These are phyloP conservation scores for Perognathus longimembris DNA, from an alignment of 2,113 vertebrate species.

Conservation along the genomic window DNA sequence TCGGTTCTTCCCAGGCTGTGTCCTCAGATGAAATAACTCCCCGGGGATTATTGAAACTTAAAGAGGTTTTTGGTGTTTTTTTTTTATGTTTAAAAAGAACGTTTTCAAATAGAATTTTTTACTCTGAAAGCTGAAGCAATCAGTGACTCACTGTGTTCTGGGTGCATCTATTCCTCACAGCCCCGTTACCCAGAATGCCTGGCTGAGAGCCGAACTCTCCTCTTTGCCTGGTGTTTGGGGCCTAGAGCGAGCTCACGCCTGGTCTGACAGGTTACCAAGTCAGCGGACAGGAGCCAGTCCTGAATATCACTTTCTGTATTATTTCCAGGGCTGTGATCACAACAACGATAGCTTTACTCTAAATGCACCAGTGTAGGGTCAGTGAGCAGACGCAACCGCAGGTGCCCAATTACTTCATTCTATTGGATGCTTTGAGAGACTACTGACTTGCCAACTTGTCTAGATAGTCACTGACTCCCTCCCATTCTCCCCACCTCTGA, in stretches of 20 bases:
- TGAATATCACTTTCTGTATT: neutral
- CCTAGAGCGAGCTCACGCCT: accelerated
- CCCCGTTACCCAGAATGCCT: neutral
- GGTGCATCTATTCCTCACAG: conserved; percentile 59
- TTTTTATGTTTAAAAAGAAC: conserved; percentile 76
- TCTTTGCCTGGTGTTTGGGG: neutral
- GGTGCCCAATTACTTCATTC: neutral
- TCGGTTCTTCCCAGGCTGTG: conserved; percentile 78
- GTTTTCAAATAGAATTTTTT: conserved; percentile 73
- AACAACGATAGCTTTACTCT: neutral
- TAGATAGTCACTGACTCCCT: neutral
- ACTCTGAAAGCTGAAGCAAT: conserved; percentile 70
- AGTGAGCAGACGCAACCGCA: neutral
- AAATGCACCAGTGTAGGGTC: neutral
- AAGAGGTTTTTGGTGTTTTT: too few relatives aligned
- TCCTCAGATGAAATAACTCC: conserved; percentile 81
- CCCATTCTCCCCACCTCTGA: neutral
- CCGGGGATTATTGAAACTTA: conserved; percentile 78
- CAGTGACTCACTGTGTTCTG: conserved; percentile 73
- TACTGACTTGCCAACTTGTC: neutral
- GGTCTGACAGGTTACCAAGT: neutral
- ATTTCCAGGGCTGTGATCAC: neutral
- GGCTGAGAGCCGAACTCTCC: neutral
- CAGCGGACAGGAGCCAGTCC: neutral
- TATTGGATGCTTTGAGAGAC: neutral